Evolutionary conservation across 30 jellyfish, hydroid and myxozoan genomes (phyloP).

Genomic region (Sanderia malayensis): DNA sequence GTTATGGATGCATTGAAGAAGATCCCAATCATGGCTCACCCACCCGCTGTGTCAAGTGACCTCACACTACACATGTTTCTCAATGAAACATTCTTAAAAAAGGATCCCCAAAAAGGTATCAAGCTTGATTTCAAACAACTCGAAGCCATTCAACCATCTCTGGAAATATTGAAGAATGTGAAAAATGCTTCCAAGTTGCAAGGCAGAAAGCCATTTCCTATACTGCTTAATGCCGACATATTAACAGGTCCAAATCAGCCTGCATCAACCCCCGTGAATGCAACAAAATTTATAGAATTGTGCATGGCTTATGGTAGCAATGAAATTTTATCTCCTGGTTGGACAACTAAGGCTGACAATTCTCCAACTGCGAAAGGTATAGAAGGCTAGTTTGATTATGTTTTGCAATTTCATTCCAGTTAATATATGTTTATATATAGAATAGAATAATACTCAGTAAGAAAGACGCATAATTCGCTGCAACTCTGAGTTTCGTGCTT

Average conservation of each 20-base stretch:
- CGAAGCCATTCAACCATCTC: slow-evolving; percentile 71
- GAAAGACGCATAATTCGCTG: too few relatives aligned
- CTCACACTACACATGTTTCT: slow-evolving; percentile 57
- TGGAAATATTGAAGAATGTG: slow-evolving; percentile 49
- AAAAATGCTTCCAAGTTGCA: neutral
- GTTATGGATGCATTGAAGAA: slow-evolving; percentile 50
- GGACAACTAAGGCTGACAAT: slow-evolving; percentile 70
- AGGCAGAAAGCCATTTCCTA: slow-evolving; percentile 19
- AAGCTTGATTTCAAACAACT: slow-evolving; percentile 82
- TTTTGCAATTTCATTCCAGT: too few relatives aligned
- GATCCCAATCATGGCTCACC: slow-evolving; percentile 94
- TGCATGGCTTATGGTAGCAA: slow-evolving; percentile 10
- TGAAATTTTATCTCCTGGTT: slow-evolving; percentile 78
- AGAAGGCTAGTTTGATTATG: neutral
- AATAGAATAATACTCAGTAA: too few relatives aligned
- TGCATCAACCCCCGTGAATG: slow-evolving; percentile 67
- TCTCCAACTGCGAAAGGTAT: slow-evolving; percentile 32
- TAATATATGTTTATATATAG: too few relatives aligned
- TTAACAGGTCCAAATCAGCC: slow-evolving; percentile 82
- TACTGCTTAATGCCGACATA: slow-evolving; percentile 85
- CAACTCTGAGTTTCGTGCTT: too few relatives aligned
- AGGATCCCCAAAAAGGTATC: slow-evolving; percentile 63
- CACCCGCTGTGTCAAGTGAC: slow-evolving; percentile 85
- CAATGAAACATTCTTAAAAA: slow-evolving; percentile 7
- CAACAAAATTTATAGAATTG: slow-evolving; percentile 29